Conservation (phyloP, 2,113 vertebrate genomes). For the Megalops atlanticus region DNA sequence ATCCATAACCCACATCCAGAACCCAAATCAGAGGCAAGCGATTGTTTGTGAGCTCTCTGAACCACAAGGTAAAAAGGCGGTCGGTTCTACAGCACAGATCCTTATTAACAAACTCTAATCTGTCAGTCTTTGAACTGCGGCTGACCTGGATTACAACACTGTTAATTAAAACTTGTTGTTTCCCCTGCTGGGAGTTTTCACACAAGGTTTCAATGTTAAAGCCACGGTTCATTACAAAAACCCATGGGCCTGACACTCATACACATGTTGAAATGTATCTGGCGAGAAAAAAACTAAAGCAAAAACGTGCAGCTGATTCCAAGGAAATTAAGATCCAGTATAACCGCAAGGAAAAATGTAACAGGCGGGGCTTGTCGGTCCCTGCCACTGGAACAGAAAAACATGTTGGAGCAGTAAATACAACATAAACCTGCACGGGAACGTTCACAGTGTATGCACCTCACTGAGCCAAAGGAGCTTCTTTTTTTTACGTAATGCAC, state of each 20-base stretch:
- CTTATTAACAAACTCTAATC: background rate
- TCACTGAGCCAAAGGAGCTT: constrained; percentile 4
- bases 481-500: constrained; percentile 16
- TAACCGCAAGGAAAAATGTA: background rate
- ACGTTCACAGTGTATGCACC: background rate
- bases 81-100: background rate
- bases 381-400: background rate
- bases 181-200: background rate
- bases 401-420: background rate
- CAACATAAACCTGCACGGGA: background rate
- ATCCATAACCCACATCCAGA: background rate
- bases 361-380: background rate
- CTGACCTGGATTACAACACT: constrained; percentile 4
- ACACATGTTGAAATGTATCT: background rate
- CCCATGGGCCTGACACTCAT: background rate
- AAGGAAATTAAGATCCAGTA: constrained; percentile 4
- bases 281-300: background rate
- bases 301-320: background rate
- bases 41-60: background rate
- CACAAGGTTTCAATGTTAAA: background rate
- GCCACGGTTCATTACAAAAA: background rate
- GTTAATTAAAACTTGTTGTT: background rate
- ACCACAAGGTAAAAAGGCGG: background rate
- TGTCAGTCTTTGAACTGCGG: background rate
- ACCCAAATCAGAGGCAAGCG: no score